Conservation (phyloP, 2,888 invertebrate species). For the Nectonema munidae region DNA sequence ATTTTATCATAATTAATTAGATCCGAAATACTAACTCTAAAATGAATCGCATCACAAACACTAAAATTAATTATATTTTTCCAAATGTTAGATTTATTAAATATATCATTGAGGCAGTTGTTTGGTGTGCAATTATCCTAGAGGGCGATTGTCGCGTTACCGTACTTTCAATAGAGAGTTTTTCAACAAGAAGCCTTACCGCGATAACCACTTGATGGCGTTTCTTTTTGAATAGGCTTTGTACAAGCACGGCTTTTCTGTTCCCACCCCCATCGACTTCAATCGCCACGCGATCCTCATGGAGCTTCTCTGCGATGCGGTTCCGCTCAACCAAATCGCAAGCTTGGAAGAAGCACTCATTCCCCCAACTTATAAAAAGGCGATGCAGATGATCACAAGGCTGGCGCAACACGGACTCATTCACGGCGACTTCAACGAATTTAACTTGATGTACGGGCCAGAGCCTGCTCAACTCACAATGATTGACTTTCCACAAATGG, state of each 20-base stretch:
- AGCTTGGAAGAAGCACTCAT: constrained; percentile 30
- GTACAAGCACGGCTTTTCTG: constrained; percentile 55
- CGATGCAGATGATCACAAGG: constrained; percentile 62
- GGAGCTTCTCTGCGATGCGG: constrained; percentile 42
- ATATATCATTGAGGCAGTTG: too few relatives aligned
- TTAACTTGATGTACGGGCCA: constrained; percentile 52
- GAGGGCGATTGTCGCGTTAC: too few relatives aligned
- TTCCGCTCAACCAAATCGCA: constrained; percentile 22
- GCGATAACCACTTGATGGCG: too few relatives aligned
- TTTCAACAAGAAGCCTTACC: too few relatives aligned
- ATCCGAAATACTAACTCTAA: too few relatives aligned
- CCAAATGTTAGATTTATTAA: too few relatives aligned
- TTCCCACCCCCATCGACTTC: constrained; percentile 67
- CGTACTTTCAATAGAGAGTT: too few relatives aligned
- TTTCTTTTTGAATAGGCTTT: constrained; percentile 34
- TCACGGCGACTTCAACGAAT: constrained; percentile 95
- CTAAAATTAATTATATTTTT: too few relatives aligned
- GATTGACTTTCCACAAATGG: constrained; percentile 97
- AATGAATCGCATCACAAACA: too few relatives aligned
- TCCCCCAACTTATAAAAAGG: constrained; percentile 49
- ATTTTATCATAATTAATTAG: too few relatives aligned
- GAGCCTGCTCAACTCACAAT: constrained; percentile 44
- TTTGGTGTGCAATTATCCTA: too few relatives aligned
- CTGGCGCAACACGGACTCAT: constrained; percentile 78
- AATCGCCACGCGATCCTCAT: constrained; percentile 77